A percentile compares a stretch with the other conserved stretches of the same genome.
These are phyloP conservation scores for Electrophaes corylata DNA, from an alignment of 2,888 invertebrate genomes.

Conservation along the genomic window DNA sequence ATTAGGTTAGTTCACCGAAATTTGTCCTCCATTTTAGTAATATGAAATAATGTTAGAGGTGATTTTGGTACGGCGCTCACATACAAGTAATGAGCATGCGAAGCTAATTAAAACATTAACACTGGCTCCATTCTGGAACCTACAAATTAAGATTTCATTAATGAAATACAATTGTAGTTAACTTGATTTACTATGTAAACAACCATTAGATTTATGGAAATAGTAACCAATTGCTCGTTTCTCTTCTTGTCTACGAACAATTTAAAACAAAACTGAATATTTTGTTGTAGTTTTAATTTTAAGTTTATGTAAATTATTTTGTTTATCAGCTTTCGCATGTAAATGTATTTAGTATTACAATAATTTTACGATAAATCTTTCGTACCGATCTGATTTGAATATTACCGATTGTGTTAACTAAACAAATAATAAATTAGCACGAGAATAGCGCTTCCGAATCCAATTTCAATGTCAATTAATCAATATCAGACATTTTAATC, in stretches of 20 bases:
- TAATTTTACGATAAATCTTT: conserved; percentile 28
- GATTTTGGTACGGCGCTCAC: conserved; percentile 18
- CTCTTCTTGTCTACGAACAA: neutral
- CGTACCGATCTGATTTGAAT: conserved; percentile 19
- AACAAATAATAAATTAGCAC: conserved; percentile 42
- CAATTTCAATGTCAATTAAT: conserved; percentile 61
- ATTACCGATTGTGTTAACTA: conserved; percentile 29
- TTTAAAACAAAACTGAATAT: conserved; percentile 1
- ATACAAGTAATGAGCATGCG: conserved; percentile 27
- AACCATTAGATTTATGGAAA: neutral
- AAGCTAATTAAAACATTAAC: conserved; percentile 31
- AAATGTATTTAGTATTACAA: conserved; percentile 23
- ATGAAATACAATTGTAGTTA: conserved; percentile 14
- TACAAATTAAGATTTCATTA: conserved; percentile 23
- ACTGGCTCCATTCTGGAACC: conserved; percentile 23
- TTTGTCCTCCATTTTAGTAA: conserved; percentile 31
- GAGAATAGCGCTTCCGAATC: conserved; percentile 48
- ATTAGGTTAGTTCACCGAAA: conserved; percentile 33
- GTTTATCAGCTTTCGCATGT: conserved; percentile 22
- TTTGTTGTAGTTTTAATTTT: conserved; percentile 2
- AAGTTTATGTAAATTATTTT: conserved; percentile 20
- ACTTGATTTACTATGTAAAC: conserved; percentile 24
- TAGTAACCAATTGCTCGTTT: neutral
- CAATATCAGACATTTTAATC: conserved; percentile 56
- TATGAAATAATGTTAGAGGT: conserved; percentile 26